Base-by-base conservation (phyloP, 35 echinoderm and acorn worm genomes). In the Strongylocentrotus purpuratus region DNA sequence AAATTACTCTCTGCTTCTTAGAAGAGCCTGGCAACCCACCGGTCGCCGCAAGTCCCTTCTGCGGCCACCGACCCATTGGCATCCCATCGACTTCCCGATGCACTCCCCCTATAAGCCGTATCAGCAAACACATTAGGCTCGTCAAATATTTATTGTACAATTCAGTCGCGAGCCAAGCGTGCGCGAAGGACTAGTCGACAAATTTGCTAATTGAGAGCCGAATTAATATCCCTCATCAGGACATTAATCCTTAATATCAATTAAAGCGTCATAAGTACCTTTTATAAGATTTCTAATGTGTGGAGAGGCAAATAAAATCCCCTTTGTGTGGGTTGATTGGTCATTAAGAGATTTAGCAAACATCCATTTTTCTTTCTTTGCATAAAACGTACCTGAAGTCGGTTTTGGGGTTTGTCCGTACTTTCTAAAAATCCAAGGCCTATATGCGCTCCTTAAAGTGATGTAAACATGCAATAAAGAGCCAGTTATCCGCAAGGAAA, bases 121-220 rank as follows among this genome's bases (percentile, higher is more conserved):
- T n/a, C 87, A 89, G 87, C 45, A 89, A 89, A 89, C 87, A 89
- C 87, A 89, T 89, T 89, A 89, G 45, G 45, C 33, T 45, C 33
- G 33, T 89, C 87, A 89, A 89, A 89, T 89, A 89, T 89, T 89
- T 33, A 89, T 45, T 89, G 15, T 33, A 18, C 87, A 46, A 89
- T 89, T 33, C 87, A 3, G 87, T 89, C 87, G 87, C 87, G 87
- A 89, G 87, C 45, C 87, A 46, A 89, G 87, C 87, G 87, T 89
- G 87, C 33, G 87, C 87, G 33, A 31, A 33, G 45, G 87, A 46
- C 33, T 45, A 89, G 15, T 18, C 32, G 31, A 45, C 87, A 46
- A 45, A 46, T 88, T 88, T 88, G 87, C 87, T 88, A 46, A 46
- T 89, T 46, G 87, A 33, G 87, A 45, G 87, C 33, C n/a, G 31